Base-by-base conservation (phyloP, 2,888 invertebrate species). In the Mimas tiliae region DNA sequence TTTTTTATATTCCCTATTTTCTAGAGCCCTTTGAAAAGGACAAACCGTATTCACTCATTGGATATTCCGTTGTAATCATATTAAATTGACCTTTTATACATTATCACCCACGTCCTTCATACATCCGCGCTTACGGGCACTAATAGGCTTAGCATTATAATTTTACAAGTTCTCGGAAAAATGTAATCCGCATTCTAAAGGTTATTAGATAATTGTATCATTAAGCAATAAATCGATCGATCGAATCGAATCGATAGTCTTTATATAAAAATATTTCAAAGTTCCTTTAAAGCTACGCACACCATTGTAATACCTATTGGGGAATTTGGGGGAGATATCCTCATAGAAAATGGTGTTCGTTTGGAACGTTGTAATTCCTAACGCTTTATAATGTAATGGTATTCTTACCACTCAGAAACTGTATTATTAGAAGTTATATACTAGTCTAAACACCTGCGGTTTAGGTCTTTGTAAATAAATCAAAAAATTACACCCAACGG, bases 161-260 rank as follows among this genome's bases (percentile, higher is more conserved):
- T 58, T 58, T 58, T 58, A 58, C 42, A 58, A 58, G 58, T 58
- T 58, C 58, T 58, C 58, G 58, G 58, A 58, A 52, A 27, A 58
- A 19, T 45, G 38, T 58, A 38, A 58, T 58, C 58, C 58, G 19
- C 58, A 58, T 38, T 38, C 19, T 58, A 58, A 58, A 58, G 58
- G 42, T 58, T 53, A 53, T 53, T 42, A 58, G 58, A 58, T 58
- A 58, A 58, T 58, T 42, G 16, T 16, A 38, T 55, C 34, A 50
- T 42, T 45, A 11, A 38, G 19, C 19, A 58, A 42, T 58, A 58
- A n/a, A 53, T 52, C n/a, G 27, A 19, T 42, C 55, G 34, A n/a
- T n/a, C n/a, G n/a, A n/a, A n/a, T n/a, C n/a, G n/a, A n/a, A n/a
- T n/a, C n/a, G 62, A 62, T 65, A 58, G 47, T 21, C 21, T 27